Evolutionary conservation across 2,888 invertebrate genomes (phyloP).

Genomic region (Dolomedes plantarius): DNA sequence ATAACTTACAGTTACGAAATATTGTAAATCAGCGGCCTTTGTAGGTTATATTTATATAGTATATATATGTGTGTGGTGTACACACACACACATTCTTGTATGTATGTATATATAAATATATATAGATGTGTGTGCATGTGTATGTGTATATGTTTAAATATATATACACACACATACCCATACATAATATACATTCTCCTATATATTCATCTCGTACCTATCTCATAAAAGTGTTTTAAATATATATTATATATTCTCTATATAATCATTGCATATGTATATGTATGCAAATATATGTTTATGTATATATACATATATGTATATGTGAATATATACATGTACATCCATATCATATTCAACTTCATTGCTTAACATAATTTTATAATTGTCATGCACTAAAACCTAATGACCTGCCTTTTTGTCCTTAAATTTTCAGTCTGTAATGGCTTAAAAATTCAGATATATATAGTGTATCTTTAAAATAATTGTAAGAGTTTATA

Average conservation of each 20-base stretch:
- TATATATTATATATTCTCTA: slow-evolving; percentile 15
- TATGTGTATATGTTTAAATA: too few relatives aligned
- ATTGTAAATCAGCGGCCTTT: slow-evolving; percentile 25
- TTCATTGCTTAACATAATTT: slow-evolving; percentile 9
- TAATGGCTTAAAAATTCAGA: slow-evolving; percentile 24
- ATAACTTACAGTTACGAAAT: slow-evolving; percentile 7
- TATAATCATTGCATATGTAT: not conserved
- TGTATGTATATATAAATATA: too few relatives aligned
- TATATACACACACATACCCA: not conserved
- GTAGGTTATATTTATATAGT: not conserved
- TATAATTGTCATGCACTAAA: slow-evolving; percentile 3
- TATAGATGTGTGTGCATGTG: too few relatives aligned
- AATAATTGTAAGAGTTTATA: too few relatives aligned
- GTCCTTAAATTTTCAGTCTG: slow-evolving; percentile 34
- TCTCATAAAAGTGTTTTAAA: slow-evolving; percentile 13
- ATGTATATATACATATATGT: slow-evolving; percentile 5
- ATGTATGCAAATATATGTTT: not conserved
- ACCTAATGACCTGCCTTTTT: slow-evolving; percentile 1
- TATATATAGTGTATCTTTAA: not conserved
- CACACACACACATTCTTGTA: not conserved
- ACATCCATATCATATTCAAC: not conserved
- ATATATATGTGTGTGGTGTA: not conserved
- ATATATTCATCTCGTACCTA: not conserved
- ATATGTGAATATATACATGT: not conserved
- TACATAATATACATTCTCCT: not conserved